These are phyloP conservation scores for Lethocerus indicus DNA, from an alignment of 1,140 invertebrate genomes.

Conservation along the genomic window DNA sequence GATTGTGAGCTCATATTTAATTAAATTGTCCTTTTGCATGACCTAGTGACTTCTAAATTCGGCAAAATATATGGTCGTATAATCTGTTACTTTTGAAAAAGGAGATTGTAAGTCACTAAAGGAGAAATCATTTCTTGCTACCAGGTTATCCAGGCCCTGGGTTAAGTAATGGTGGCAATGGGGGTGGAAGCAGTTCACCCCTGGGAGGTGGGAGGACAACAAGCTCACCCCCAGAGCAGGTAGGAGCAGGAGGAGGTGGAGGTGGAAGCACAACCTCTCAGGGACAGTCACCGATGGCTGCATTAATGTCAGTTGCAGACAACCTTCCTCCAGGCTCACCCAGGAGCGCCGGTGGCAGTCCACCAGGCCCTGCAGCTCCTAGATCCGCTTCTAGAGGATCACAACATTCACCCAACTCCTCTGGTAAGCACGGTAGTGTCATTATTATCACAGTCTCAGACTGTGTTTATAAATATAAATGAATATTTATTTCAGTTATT, in stretches of 20 bases:
- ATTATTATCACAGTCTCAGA: too few relatives aligned
- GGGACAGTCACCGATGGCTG: conserved; percentile 69
- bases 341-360: conserved; percentile 45
- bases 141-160: conserved; percentile 15
- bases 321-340: conserved; percentile 67
- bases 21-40: too few relatives aligned
- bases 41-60: neutral
- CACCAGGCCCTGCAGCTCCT: conserved; percentile 42
- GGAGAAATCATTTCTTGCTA: neutral
- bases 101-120: neutral
- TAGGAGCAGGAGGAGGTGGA: conserved; percentile 16
- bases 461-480: too few relatives aligned
- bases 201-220: conserved; percentile 36
- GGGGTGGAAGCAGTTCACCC: conserved; percentile 22
- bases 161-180: neutral
- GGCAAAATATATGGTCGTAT: neutral
- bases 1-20: too few relatives aligned
- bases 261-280: conserved; percentile 19
- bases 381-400: conserved; percentile 62
- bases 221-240: conserved; percentile 33
- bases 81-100: neutral
- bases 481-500: too few relatives aligned
- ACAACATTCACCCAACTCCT: conserved; percentile 74
- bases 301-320: conserved; percentile 73
- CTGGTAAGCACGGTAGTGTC: conserved; percentile 48